Conservation (phyloP, 2,797 vertebrate genomes). For the Nannoperca obscura region DNA sequence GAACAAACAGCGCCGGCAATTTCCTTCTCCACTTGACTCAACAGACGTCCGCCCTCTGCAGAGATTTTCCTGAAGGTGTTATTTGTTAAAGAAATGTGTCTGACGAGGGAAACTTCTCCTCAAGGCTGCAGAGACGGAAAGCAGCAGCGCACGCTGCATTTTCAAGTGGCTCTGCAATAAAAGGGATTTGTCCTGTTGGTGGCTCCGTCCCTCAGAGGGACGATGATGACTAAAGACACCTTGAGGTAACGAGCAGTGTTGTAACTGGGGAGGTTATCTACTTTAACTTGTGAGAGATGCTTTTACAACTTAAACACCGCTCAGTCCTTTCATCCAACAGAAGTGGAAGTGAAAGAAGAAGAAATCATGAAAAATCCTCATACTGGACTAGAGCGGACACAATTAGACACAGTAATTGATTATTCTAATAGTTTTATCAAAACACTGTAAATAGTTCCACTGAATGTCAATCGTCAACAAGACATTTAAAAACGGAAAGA, state of each 20-base stretch:
- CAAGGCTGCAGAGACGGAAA: slow-evolving; percentile 31
- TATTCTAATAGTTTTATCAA: not conserved
- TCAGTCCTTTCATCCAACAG: not conserved
- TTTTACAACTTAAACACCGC: slow-evolving; percentile 2
- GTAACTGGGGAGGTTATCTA: slow-evolving; percentile 14
- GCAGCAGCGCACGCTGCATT: slow-evolving; percentile 17
- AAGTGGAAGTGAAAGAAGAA: not conserved
- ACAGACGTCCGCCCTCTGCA: slow-evolving; percentile 37
- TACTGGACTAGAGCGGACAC: not conserved
- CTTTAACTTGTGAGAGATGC: slow-evolving; percentile 8
- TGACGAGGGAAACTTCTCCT: slow-evolving; percentile 42
- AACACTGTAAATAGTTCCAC: too few species aligned
- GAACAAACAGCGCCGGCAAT: slow-evolving; percentile 28
- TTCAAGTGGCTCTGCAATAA: slow-evolving; percentile 37
- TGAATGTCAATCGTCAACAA: too few species aligned
- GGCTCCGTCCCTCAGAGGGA: slow-evolving; percentile 24
- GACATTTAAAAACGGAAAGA: not conserved
- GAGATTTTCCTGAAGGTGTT: slow-evolving; percentile 36
- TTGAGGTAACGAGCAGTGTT: slow-evolving; percentile 15
- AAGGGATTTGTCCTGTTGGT: slow-evolving; percentile 41
- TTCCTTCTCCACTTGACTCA: slow-evolving; percentile 36
- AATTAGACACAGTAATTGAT: too few species aligned
- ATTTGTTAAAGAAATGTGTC: slow-evolving; percentile 59
- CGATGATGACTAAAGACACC: slow-evolving; percentile 5
- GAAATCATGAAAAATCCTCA: not conserved